phyloP scores from a whole-genome alignment of 1,140 invertebrate species.

The Calliphora vicina region DNA sequence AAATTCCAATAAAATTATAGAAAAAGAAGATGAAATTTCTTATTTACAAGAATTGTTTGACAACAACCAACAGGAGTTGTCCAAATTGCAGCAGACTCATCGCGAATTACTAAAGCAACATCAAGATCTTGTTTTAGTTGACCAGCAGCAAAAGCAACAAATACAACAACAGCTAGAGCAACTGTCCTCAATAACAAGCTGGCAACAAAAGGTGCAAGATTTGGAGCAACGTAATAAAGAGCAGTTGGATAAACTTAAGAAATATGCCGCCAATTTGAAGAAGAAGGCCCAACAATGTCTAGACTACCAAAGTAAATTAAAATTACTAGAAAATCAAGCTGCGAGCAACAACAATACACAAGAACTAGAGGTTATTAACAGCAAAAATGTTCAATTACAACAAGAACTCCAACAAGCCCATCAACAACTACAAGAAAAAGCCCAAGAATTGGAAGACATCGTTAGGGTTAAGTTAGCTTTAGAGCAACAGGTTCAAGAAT shows the following conservation, averaged over 20 bases:
- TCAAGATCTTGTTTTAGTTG: conserved; percentile 3
- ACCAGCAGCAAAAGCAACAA: conserved; percentile 40
- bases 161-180: conserved; percentile 60
- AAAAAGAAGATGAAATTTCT: conserved; percentile 51
- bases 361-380: not conserved
- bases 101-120: conserved; percentile 50
- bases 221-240: conserved; percentile 65
- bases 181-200: not conserved
- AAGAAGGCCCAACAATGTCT: conserved; percentile 72
- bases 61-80: conserved; percentile 66
- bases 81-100: conserved; percentile 62
- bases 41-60: conserved; percentile 46
- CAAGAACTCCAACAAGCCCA: not conserved
- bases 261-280: conserved; percentile 77
- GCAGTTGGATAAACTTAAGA: conserved; percentile 76
- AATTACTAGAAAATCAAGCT: conserved; percentile 44
- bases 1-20: conserved; percentile 48
- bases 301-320: conserved; percentile 70
- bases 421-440: not conserved
- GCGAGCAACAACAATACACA: not conserved
- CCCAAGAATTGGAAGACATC: not conserved
- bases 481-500: not conserved
- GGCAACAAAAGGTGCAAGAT: conserved; percentile 56
- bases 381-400: not conserved
- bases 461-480: not conserved